phyloP scores from a whole-genome alignment of 2,888 invertebrate genomes.

The Acrobasis suavella region DNA sequence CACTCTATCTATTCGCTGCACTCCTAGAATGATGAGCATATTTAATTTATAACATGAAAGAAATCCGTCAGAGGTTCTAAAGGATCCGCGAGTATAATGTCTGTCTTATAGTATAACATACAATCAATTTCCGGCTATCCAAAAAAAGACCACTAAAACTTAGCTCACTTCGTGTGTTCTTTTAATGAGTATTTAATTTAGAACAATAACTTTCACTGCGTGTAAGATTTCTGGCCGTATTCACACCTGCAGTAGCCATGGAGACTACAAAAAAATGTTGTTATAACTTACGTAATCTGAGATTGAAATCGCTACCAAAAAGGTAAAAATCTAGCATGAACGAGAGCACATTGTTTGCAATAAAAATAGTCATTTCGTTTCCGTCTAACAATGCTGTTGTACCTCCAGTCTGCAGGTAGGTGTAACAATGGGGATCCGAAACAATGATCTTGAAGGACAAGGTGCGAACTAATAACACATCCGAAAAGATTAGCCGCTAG shows the following conservation, averaged over 20 bases:
- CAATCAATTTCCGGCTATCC: too few relatives aligned
- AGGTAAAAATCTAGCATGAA: background rate
- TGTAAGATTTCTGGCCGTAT: background rate
- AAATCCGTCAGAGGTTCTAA: too few relatives aligned
- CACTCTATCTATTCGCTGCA: too few relatives aligned
- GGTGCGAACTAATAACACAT: background rate
- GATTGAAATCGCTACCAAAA: slow-evolving; percentile 25
- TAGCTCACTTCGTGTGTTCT: too few relatives aligned
- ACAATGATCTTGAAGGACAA: slow-evolving; percentile 6
- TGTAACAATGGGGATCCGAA: slow-evolving; percentile 4
- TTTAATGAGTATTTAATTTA: too few relatives aligned
- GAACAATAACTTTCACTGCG: too few relatives aligned
- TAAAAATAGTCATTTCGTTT: slow-evolving; percentile 12
- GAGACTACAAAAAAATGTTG: background rate
- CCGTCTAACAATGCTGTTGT: slow-evolving; percentile 12
- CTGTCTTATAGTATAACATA: too few relatives aligned
- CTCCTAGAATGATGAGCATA: too few relatives aligned
- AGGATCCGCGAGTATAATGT: too few relatives aligned
- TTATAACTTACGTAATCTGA: background rate
- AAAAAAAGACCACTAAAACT: too few relatives aligned
- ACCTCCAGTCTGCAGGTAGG: background rate
- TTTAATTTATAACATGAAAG: too few relatives aligned
- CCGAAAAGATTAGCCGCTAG: background rate
- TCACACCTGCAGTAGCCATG: background rate
- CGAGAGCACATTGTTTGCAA: slow-evolving; percentile 12